Base-by-base conservation (phyloP, 2,888 invertebrate species). In the Plagiodera versicolora region DNA sequence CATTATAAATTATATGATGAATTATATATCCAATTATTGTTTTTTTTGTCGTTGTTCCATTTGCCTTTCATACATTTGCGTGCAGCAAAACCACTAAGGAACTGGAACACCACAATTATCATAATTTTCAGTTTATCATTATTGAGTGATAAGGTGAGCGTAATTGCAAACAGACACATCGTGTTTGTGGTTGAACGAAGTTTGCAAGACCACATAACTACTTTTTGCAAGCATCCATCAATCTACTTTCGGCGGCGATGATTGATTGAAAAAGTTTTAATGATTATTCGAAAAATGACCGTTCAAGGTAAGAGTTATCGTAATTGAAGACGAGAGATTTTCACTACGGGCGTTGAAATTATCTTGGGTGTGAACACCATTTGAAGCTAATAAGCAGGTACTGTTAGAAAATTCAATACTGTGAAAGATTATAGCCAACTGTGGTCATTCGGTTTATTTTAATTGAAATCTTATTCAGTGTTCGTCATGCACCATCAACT, bases 21-120 rank as follows among this genome's bases (percentile, higher is more conserved):
- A 61, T 64, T 65, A 65, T 61, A 54, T 58, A 51, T 56, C 47
- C 55, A 64, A 61, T 61, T 58, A 58, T 44, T 32, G 54, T 61
- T 64, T 55, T n/a, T 61, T 61, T 52, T 18, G 4, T n/a, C 18
- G 20, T 6, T 14, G 5, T 46, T 11, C 5, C 45, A 46, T 46
- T 53, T 10, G 44, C 44, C 53, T 14, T 18, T 17, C 17, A 24
- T 53, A 20, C 44, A 45, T 53, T 53, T 45, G 53, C 56, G 47
- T 56, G 47, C 45, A 56, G 28, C 49, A 20, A 18, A 20, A 49
- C 19, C 49, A 50, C 56, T 52, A 54, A 53, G 60, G 54, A 63
- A 63, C 39, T 60, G 63, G 63, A 63, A 57, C 63, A 57, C 60
- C 35, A 54, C 60, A 55, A 63, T 57, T 57, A 60, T 56, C 47